Evolutionary conservation across 2,797 vertebrate genomes (phyloP).

Genomic region (Delichon dasypus): DNA sequence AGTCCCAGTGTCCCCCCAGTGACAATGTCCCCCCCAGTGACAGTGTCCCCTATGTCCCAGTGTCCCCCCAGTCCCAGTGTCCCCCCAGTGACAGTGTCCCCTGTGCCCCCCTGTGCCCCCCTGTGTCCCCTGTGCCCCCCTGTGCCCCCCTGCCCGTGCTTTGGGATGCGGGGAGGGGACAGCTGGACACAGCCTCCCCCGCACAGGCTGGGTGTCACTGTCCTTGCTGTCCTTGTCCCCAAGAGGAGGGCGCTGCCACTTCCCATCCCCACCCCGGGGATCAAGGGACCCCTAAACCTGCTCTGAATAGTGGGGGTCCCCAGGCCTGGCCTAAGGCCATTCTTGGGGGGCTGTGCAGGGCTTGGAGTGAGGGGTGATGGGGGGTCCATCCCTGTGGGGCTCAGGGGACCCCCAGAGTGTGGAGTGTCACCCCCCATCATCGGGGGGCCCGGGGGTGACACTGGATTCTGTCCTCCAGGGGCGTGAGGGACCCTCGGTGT

Average conservation of each 20-base stretch:
- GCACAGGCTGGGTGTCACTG: neutral
- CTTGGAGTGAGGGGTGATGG: no score
- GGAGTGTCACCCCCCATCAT: neutral
- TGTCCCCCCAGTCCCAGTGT: neutral
- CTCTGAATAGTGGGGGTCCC: no score
- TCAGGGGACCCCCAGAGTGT: neutral
- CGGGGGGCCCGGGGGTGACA: neutral
- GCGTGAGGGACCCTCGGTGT: neutral
- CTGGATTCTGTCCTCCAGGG: neutral
- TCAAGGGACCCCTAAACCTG: neutral
- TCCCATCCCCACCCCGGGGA: rapidly evolving
- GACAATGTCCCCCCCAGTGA: neutral
- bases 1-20: neutral
- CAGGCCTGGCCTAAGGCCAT: neutral
- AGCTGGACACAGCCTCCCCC: neutral
- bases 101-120: neutral
- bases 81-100: neutral
- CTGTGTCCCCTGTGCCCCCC: neutral
- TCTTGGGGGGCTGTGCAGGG: rapidly evolving
- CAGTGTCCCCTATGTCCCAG: no score
- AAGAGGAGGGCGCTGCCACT: neutral
- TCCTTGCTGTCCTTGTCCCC: neutral
- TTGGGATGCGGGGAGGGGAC: neutral
- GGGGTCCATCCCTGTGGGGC: neutral
- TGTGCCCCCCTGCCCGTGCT: neutral